Evolutionary conservation across 2,113 vertebrate species (phyloP).

Genomic region (Percopsis transmontana): DNA sequence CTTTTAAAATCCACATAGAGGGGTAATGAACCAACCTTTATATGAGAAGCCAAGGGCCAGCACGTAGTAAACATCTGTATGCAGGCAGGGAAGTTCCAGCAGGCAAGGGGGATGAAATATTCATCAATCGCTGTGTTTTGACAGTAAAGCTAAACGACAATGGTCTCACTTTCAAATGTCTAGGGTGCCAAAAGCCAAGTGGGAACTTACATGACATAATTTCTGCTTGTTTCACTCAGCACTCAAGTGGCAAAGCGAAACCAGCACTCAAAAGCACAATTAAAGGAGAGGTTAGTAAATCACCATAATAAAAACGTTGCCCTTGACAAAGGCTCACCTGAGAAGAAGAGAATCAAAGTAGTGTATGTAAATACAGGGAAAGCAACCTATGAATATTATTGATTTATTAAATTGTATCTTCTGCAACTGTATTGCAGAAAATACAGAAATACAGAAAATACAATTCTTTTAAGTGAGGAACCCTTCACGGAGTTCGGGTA

Average conservation of each 20-base stretch:
- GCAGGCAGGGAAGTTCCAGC: slow-evolving; percentile 38
- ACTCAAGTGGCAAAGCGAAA: slow-evolving; percentile 36
- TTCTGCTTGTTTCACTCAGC: slow-evolving; percentile 59
- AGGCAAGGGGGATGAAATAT: slow-evolving; percentile 69
- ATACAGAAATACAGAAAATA: slow-evolving; percentile 70
- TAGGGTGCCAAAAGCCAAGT: slow-evolving; percentile 56
- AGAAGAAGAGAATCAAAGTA: slow-evolving; percentile 37
- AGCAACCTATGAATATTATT: slow-evolving; percentile 63
- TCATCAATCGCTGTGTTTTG: slow-evolving; percentile 68
- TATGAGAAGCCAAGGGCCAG: background rate
- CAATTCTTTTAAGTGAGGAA: slow-evolving; percentile 53
- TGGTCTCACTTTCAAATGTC: slow-evolving; percentile 68
- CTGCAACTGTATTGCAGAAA: slow-evolving; percentile 34
- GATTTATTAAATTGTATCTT: no score
- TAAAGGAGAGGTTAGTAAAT: slow-evolving; percentile 55
- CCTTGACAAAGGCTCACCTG: slow-evolving; percentile 51
- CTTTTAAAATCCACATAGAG: no score
- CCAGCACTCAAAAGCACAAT: slow-evolving; percentile 45
- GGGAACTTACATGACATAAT: slow-evolving; percentile 62
- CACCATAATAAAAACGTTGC: slow-evolving; percentile 22
- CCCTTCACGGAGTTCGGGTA: slow-evolving; percentile 62
- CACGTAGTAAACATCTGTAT: slow-evolving; percentile 60
- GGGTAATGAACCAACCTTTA: background rate
- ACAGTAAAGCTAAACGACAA: slow-evolving; percentile 69
- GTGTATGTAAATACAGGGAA: slow-evolving; percentile 64